These are phyloP conservation scores for Oceanodroma leucorhoa DNA, from an alignment of 2,797 vertebrate genomes.

Conservation along the genomic window DNA sequence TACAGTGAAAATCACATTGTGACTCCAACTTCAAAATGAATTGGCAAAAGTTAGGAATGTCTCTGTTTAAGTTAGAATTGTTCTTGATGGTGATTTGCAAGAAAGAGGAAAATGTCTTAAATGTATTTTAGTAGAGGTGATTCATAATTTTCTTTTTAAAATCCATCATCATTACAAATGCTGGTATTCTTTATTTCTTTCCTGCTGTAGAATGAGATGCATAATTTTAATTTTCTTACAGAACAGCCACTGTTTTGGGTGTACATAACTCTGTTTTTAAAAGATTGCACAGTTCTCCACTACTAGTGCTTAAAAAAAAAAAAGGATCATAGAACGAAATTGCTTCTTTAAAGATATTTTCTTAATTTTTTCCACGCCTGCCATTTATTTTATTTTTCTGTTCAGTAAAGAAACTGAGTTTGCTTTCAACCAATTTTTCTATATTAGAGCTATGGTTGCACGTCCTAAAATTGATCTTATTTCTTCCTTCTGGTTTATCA, in stretches of 20 bases:
- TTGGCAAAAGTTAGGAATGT: background rate
- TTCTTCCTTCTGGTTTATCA: background rate
- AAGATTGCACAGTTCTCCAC: background rate
- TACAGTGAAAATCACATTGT: background rate
- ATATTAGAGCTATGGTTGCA: background rate
- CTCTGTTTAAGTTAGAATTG: background rate
- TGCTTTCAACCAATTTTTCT: background rate
- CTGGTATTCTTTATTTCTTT: background rate
- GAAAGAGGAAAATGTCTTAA: background rate
- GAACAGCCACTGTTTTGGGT: background rate
- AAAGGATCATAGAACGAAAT: background rate
- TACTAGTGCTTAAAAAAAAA: background rate
- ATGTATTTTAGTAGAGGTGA: background rate
- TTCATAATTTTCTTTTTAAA: background rate
- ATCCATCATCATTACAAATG: background rate
- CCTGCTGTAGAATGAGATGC: background rate
- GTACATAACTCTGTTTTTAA: background rate
- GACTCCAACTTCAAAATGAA: background rate
- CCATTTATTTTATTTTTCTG: background rate
- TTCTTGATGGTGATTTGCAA: background rate
- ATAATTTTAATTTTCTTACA: background rate
- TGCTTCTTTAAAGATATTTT: background rate
- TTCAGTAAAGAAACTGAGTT: background rate
- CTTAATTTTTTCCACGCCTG: background rate
- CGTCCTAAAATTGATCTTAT: background rate